Base-by-base conservation (phyloP, 2,888 invertebrate species). In the Cantharis rustica region DNA sequence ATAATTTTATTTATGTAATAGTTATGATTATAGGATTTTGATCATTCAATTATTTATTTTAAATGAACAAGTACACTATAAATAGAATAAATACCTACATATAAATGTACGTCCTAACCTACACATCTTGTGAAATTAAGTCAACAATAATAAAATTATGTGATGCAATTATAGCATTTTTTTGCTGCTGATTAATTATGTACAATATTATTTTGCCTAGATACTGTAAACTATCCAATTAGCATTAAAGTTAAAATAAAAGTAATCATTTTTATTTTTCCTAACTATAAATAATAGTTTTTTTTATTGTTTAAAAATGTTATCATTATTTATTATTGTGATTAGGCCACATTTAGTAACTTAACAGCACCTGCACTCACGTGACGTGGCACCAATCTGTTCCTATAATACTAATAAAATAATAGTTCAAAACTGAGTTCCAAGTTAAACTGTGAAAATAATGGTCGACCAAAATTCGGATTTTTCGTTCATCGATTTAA, bases 401-500 rank as follows among this genome's bases (percentile, higher is more conserved):
- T 47, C 47, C 47, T 47, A n/a, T 47, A 47, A 47, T 47, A 47
- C n/a, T 7, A 47, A 47, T 47, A n/a, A 47, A 7, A 13, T 23
- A 47, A n/a, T n/a, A 47, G 47, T 47, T n/a, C n/a, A n/a, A 47
- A 47, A 47, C n/a, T 47, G 47, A 47, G 47, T 47, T 47, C n/a
- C 47, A 47, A n/a, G 47, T 47, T 47, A 47, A n/a, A 47, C 47
- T 47, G 47, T 47, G n/a, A 47, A 47, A 47, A 47, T 47, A 66
- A 71, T 71, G 26, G 63, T 63, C 16, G 62, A 27, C 10, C 26
- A 26, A 16, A 13, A 80, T 9, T 88, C 89, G 0, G 87, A 84
- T 68, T 76, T 90, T 61, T 87, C 88, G 27, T 83, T 79, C 62
- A 89, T 90, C 72, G 84, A 87, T 15, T 77, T 86, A 2, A 81